Base-by-base conservation (phyloP, 2,113 vertebrate species). In the Alaudala cheleensis region DNA sequence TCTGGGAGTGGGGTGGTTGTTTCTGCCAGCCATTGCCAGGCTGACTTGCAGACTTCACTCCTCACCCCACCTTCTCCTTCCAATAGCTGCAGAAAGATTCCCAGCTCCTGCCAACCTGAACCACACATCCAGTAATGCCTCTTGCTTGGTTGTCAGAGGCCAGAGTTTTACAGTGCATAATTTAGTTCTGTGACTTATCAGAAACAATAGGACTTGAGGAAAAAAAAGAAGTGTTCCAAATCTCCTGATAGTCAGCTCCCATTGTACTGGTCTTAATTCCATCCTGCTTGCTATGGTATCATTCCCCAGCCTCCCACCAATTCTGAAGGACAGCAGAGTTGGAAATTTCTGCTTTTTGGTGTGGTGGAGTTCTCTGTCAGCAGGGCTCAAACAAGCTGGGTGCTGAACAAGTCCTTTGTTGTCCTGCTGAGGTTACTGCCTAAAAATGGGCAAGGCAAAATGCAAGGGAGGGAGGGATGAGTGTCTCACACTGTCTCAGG, bases 181-280 rank as follows among this genome's bases (percentile, higher is more conserved):
- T 92, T 92, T 39, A 90, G 50, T 62, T 93, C 76, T 90, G 71
- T 90, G 77, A 72, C 62, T 96, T 94, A 95, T 90, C 90, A 90
- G 40, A 93, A 86, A 95, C 96, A 96, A 96, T 82, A 80, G 96
- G 76, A 57, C 45, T 90, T 83, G 3, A 45, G 45, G 11, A 1
- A 31, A 19, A 12, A 14, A 11, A 37, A 37, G 4, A 40, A 49
- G 5, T 22, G 9, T 82, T 95, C 66, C 62, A 92, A 66, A 44
- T 80, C 79, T 94, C 89, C 62, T 57, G 50, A 92, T 80, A 91
- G 65, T 62, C 88, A 92, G 78, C 50, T 94, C 50, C 90, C 62
- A 88, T 92, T 91, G 87, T 92, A 54, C 64, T 91, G 54, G 50
- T 28, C 70, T 82, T 82, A 73, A 93, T 90, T 94, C 70, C 61